Percentiles rank a stretch among this genome's conserved stretches.
These are phyloP conservation scores for Piaya cayana DNA, from an alignment of 2,113 vertebrate genomes.

Conservation along the genomic window DNA sequence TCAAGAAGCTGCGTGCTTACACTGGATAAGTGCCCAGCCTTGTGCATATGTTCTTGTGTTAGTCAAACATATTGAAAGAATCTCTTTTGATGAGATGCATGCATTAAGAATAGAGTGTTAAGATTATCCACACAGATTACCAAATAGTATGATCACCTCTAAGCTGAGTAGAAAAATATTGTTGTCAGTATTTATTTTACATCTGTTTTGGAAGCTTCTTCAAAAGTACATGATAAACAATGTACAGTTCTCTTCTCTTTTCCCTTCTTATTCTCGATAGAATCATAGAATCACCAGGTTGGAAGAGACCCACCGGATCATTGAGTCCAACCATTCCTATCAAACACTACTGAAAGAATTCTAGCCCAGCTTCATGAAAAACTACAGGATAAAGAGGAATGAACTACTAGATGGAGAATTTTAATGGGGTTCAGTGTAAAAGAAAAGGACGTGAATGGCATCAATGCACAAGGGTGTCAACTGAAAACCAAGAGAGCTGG, in stretches of 20 bases:
- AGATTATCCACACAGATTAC: neutral
- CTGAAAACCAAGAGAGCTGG: neutral
- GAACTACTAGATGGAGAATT: neutral
- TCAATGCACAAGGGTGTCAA: neutral
- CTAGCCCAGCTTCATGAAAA: neutral
- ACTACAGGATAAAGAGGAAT: neutral
- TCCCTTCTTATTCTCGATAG: neutral
- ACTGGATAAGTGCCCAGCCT: neutral
- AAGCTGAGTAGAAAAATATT: neutral
- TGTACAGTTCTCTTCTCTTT: neutral
- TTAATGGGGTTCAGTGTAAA: neutral
- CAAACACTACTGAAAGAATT: too few relatives aligned
- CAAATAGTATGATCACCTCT: neutral
- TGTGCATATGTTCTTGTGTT: neutral
- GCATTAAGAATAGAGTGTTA: neutral
- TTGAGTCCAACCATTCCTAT: too few relatives aligned
- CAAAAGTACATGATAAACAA: neutral
- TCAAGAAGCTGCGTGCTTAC: neutral
- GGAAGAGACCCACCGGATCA: too few relatives aligned
- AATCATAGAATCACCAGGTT: too few relatives aligned
- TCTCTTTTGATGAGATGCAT: neutral
- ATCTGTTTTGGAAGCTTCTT: neutral
- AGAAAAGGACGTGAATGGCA: neutral
- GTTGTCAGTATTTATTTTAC: neutral
- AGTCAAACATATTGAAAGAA: neutral